A percentile compares a stretch with the other conserved stretches of the same genome.
Evolutionary conservation across 2,797 vertebrate species (phyloP).

Genomic region (Anguilla obscura): DNA sequence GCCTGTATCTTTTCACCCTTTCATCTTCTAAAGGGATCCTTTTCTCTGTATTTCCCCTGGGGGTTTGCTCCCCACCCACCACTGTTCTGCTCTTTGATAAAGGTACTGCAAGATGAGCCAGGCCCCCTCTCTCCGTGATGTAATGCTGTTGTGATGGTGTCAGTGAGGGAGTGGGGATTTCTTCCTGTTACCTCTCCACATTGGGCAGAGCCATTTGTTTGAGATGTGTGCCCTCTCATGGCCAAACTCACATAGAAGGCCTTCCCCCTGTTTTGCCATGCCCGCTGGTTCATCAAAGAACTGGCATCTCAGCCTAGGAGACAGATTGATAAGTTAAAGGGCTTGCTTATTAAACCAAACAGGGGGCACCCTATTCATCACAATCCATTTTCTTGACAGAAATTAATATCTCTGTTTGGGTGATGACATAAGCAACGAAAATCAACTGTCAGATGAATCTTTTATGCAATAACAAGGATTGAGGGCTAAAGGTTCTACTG

Average conservation of each 20-base stretch:
- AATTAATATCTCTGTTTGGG: neutral
- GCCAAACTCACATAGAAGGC: neutral
- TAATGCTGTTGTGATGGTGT: neutral
- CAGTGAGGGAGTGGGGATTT: neutral
- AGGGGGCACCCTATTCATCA: neutral
- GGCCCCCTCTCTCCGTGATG: neutral
- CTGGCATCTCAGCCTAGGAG: neutral
- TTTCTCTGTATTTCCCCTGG: neutral
- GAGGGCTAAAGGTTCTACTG: neutral
- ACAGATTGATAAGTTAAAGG: neutral
- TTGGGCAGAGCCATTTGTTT: neutral
- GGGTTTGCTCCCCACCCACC: neutral
- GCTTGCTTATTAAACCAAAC: neutral
- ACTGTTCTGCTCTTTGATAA: neutral
- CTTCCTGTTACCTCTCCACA: neutral
- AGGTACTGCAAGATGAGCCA: neutral
- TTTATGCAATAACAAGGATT: neutral
- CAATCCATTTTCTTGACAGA: neutral
- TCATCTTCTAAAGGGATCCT: neutral
- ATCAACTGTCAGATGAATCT: neutral
- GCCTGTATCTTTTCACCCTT: neutral
- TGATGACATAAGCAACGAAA: neutral
- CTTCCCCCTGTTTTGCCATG: neutral
- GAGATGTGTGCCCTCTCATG: neutral
- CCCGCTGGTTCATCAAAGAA: neutral